Conservation (phyloP, 2,888 invertebrate species). For the Polydrusus tereticollis region DNA sequence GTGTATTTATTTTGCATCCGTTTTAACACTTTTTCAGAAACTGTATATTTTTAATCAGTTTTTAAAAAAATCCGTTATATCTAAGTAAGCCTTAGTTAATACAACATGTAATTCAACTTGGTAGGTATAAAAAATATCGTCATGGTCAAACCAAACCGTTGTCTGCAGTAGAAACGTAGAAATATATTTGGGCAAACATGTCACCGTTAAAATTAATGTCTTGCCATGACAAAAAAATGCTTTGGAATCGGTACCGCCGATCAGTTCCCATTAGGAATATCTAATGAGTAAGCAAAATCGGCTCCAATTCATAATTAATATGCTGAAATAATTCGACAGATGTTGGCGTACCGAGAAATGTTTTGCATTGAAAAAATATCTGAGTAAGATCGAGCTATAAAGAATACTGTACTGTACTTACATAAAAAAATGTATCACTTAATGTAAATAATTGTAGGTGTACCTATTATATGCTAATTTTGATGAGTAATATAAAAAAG, state of each 20-base stretch:
- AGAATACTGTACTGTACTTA: no score
- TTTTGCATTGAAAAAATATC: slow-evolving; percentile 16
- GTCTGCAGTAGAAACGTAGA: slow-evolving; percentile 6
- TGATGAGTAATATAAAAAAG: no score
- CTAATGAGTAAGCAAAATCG: slow-evolving; percentile 40
- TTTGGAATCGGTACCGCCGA: slow-evolving; percentile 29
- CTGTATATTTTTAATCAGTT: no score
- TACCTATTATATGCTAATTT: no score
- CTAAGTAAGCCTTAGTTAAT: no score
- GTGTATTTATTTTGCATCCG: no score
- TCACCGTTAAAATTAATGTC: slow-evolving; percentile 42
- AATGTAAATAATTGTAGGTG: no score
- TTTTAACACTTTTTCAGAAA: no score
- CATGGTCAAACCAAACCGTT: slow-evolving; percentile 9
- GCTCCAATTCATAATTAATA: slow-evolving; percentile 32
- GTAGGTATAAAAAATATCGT: slow-evolving; percentile 28
- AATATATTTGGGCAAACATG: slow-evolving; percentile 37
- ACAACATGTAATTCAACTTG: no score
- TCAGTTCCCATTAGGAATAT: slow-evolving; percentile 34
- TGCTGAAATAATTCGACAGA: slow-evolving; percentile 33
- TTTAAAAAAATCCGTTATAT: no score
- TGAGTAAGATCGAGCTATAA: neutral
- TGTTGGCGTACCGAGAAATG: slow-evolving; percentile 33
- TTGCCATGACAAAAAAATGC: slow-evolving; percentile 31
- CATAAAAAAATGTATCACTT: no score